phyloP scores from a whole-genome alignment of 2,113 vertebrate genomes.

The Chaetodon auriga region DNA sequence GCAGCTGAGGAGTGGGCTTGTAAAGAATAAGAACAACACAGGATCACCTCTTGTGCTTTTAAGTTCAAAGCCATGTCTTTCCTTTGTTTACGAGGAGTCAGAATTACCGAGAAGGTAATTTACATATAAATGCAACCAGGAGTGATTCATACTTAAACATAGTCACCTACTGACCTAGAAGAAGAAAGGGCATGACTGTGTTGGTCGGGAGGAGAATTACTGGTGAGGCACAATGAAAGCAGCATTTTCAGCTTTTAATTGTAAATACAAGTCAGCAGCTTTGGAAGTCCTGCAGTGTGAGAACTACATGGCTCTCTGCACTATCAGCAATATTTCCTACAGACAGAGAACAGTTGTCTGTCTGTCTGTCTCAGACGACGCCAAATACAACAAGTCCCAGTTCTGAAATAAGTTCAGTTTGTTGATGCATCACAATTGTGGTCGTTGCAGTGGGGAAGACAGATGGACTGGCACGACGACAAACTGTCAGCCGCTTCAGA shows the following conservation, averaged over 20 bases:
- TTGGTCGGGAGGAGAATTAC: slow-evolving; percentile 20
- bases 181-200: slow-evolving; percentile 33
- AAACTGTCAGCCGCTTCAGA: slow-evolving; percentile 42
- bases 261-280: slow-evolving; percentile 2
- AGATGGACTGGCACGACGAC: slow-evolving; percentile 39
- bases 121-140: slow-evolving; percentile 80
- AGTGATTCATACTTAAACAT: slow-evolving; percentile 69
- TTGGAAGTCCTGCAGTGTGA: not conserved
- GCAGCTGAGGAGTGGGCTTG: slow-evolving; percentile 57
- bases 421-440: slow-evolving; percentile 33
- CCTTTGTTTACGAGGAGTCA: slow-evolving; percentile 62
- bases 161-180: slow-evolving; percentile 67
- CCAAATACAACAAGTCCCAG: slow-evolving; percentile 23
- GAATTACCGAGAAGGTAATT: slow-evolving; percentile 67
- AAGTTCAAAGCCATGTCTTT: slow-evolving; percentile 68
- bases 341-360: not conserved
- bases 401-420: slow-evolving; percentile 46
- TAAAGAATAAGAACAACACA: slow-evolving; percentile 66
- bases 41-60: slow-evolving; percentile 49
- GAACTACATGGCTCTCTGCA: not conserved
- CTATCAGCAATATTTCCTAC: slow-evolving; percentile 19
- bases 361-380: slow-evolving; percentile 10
- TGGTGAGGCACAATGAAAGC: not conserved
- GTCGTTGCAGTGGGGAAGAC: slow-evolving; percentile 1
- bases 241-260: not conserved